Conservation (phyloP, 2,888 invertebrate genomes). For the Caenorhabditis sp. region DNA sequence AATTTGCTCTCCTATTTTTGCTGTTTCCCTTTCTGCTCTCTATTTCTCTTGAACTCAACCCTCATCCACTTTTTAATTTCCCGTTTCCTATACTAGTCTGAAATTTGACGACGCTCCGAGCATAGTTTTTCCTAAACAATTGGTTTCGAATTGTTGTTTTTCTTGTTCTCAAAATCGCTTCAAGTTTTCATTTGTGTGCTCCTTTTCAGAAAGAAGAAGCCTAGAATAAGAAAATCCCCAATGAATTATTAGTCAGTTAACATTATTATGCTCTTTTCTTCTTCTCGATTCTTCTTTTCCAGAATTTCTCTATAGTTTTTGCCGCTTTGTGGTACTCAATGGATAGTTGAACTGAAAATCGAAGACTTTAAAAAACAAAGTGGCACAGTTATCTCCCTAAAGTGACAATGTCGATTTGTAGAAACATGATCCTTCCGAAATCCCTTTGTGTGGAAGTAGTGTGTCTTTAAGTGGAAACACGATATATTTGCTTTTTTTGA, state of each 20-base stretch:
- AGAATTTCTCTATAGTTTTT: slow-evolving; percentile 6
- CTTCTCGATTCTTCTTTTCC: not conserved
- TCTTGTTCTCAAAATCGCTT: not conserved
- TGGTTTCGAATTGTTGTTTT: slow-evolving; percentile 7
- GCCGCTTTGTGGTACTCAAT: not conserved
- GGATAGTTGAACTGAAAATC: too few relatives aligned
- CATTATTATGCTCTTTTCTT: slow-evolving; percentile 16
- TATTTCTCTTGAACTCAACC: slow-evolving; percentile 10
- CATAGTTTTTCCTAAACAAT: not conserved
- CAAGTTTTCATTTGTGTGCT: slow-evolving; percentile 15
- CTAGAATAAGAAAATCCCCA: slow-evolving; percentile 16
- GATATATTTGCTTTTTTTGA: slow-evolving; percentile 36
- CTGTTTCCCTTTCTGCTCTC: slow-evolving; percentile 20
- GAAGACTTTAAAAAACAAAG: not conserved
- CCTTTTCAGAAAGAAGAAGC: not conserved
- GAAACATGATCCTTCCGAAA: slow-evolving; percentile 37
- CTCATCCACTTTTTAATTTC: not conserved
- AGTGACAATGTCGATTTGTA: slow-evolving; percentile 11
- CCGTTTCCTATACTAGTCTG: not conserved
- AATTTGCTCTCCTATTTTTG: slow-evolving; percentile 8
- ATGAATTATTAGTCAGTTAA: slow-evolving; percentile 31
- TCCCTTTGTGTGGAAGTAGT: slow-evolving; percentile 11
- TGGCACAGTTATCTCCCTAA: not conserved
- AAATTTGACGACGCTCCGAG: not conserved
- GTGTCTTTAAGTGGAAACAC: slow-evolving; percentile 32